Conservation (phyloP, 2,888 invertebrate genomes). For the Brachyptera risi region DNA sequence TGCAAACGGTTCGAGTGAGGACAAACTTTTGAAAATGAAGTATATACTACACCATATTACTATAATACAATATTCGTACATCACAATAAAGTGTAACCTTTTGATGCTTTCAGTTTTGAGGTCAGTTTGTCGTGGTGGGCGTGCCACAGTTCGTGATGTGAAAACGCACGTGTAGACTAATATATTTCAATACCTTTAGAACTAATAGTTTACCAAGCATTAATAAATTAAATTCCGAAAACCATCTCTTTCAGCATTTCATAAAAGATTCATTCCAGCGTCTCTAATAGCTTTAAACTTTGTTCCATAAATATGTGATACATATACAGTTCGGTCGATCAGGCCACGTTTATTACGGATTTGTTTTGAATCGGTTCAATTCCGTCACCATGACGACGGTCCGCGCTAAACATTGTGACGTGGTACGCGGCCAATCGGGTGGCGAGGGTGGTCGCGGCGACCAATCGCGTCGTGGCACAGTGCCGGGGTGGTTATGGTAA, state of each 20-base stretch:
- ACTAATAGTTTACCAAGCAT: neutral
- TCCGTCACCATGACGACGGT: slow-evolving; percentile 25
- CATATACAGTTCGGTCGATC: slow-evolving; percentile 4
- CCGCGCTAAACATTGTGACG: slow-evolving; percentile 1
- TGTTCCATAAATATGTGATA: slow-evolving; percentile 11
- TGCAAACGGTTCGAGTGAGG: too few relatives aligned
- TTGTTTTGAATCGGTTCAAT: slow-evolving; percentile 28
- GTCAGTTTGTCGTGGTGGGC: too few relatives aligned
- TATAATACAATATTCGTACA: too few relatives aligned
- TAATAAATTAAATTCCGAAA: neutral
- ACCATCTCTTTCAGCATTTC: neutral
- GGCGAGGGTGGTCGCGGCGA: neutral
- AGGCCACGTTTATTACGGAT: slow-evolving; percentile 15
- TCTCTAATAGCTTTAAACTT: neutral
- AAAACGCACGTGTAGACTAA: too few relatives aligned
- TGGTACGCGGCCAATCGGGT: slow-evolving; percentile 1
- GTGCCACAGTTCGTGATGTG: too few relatives aligned
- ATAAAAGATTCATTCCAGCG: neutral
- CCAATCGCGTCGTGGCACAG: too few relatives aligned
- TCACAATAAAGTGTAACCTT: too few relatives aligned
- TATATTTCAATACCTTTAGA: neutral
- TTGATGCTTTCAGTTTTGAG: too few relatives aligned
- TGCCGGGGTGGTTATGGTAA: neutral
- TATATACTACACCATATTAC: too few relatives aligned
- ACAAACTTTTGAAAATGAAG: too few relatives aligned